A percentile compares a stretch with the other conserved stretches of the same genome.
These are phyloP conservation scores for Platysternon megacephalum DNA, from an alignment of 2,113 vertebrate genomes.

Conservation along the genomic window DNA sequence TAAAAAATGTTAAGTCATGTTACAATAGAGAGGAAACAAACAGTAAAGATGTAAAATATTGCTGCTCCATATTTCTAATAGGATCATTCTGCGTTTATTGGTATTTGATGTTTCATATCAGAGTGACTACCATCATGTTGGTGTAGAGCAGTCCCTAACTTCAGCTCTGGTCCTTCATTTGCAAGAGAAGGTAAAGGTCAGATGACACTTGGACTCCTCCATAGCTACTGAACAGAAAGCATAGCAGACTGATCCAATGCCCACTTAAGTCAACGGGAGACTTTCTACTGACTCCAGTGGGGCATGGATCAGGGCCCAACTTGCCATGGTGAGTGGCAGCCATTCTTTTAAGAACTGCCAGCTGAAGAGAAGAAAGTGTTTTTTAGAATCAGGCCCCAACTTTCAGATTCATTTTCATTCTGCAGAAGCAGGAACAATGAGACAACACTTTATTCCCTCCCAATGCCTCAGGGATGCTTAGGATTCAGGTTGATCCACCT, in stretches of 20 bases:
- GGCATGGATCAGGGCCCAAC: neutral
- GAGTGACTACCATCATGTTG: neutral
- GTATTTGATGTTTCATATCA: neutral
- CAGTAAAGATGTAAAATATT: neutral
- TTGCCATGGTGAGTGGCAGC: neutral
- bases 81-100: neutral
- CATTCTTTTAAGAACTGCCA: neutral
- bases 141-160: neutral
- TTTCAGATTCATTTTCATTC: neutral
- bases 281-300: neutral
- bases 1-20: neutral
- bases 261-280: fast-evolving
- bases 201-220: neutral
- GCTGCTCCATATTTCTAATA: neutral
- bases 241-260: fast-evolving
- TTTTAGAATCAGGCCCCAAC: neutral
- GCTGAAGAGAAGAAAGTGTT: neutral
- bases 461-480: neutral
- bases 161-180: neutral
- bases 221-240: neutral
- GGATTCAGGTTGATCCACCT: neutral
- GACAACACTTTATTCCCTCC: neutral
- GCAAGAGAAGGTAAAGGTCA: neutral
- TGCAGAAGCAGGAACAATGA: neutral
- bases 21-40: neutral